Percentiles rank a stretch among this genome's conserved stretches.
Evolutionary conservation across 1,140 invertebrate genomes (phyloP).

Genomic region (Drosophila sturtevanti): DNA sequence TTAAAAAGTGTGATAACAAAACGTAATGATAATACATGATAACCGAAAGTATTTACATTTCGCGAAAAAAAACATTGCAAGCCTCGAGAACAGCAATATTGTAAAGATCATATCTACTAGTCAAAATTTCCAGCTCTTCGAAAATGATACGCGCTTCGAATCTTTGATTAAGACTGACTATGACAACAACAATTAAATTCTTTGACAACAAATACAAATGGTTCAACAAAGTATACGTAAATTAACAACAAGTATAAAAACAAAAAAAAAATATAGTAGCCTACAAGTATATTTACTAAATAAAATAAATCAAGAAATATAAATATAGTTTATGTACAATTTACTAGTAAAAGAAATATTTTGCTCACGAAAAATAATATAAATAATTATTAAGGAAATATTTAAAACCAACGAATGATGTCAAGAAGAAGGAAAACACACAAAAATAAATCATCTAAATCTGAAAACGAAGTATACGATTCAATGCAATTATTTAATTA

Average conservation of each 20-base stretch:
- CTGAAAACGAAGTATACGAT: constrained; percentile 80
- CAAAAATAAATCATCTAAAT: constrained; percentile 60
- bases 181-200: constrained; percentile 30
- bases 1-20: constrained; percentile 40
- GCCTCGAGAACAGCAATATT: constrained; percentile 4
- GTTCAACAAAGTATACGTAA: constrained; percentile 82
- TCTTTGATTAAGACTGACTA: constrained; percentile 72
- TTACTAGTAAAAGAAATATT: constrained; percentile 61
- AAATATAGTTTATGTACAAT: constrained; percentile 47
- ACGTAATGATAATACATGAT: constrained; percentile 13
- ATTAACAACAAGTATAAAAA: constrained; percentile 50
- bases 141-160: constrained; percentile 43
- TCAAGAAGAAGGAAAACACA: constrained; percentile 1
- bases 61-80: constrained; percentile 10
- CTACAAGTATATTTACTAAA: constrained; percentile 69
- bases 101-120: constrained; percentile 53
- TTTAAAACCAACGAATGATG: constrained; percentile 39
- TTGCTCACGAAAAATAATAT: constrained; percentile 68
- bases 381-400: constrained; percentile 52
- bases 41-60: constrained; percentile 15
- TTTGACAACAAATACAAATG: constrained; percentile 62
- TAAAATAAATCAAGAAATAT: constrained; percentile 50
- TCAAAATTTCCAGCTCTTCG: constrained; percentile 39
- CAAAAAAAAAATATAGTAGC: constrained; percentile 45
- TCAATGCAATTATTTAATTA: constrained; percentile 81